Percentiles rank a stretch among this genome's conserved stretches.
phyloP scores from a whole-genome alignment of 2,888 invertebrate species.

The Bombyx huttoni region DNA sequence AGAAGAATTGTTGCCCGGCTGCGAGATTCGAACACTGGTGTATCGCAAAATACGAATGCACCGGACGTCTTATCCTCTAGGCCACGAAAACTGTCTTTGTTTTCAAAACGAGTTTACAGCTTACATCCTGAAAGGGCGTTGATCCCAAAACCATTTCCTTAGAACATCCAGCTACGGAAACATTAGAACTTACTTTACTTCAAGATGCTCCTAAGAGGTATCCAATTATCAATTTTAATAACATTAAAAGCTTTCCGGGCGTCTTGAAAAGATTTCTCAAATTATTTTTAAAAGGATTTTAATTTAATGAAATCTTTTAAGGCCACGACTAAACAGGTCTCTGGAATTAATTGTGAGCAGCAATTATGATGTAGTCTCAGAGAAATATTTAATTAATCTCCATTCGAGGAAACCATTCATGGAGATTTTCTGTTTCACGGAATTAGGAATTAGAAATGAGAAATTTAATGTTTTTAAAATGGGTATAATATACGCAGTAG shows the following conservation, averaged over 20 bases:
- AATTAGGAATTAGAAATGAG: no score
- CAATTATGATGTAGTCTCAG: neutral
- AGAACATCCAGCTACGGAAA: neutral
- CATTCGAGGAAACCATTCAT: neutral
- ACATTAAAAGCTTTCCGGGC: neutral
- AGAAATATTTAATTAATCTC: neutral
- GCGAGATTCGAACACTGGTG: no score
- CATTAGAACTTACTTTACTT: neutral
- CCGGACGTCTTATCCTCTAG: no score
- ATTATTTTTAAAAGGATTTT: neutral
- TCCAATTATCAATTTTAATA: conserved; percentile 1
- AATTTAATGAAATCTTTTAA: neutral
- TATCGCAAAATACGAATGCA: no score
- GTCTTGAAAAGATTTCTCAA: neutral
- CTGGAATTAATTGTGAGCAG: neutral
- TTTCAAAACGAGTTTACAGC: neutral
- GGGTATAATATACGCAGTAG: no score
- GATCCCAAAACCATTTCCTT: neutral
- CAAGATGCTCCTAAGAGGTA: neutral
- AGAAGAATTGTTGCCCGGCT: no score
- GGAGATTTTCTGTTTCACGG: no score
- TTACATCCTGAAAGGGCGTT: neutral
- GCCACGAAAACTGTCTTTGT: no score
- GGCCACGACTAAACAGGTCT: neutral
- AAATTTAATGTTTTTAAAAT: no score